phyloP scores from a whole-genome alignment of 53 echinoderm and acorn worm species.

The Temnopleurus reevesii region DNA sequence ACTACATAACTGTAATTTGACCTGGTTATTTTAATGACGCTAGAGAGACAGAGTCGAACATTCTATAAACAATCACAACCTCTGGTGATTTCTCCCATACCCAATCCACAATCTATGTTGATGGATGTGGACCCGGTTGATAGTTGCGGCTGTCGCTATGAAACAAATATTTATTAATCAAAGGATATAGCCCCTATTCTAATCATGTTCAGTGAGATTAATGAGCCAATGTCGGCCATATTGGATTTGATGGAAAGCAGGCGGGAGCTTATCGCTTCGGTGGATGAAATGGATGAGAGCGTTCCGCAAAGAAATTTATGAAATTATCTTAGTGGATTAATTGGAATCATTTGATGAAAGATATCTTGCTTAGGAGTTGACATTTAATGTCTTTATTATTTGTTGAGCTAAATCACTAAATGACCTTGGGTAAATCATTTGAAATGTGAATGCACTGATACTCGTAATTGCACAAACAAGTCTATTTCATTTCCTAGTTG shows the following conservation, averaged over 20 bases:
- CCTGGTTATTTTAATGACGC: neutral
- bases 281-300: neutral
- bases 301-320: neutral
- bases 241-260: neutral
- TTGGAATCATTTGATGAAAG: neutral
- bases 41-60: neutral
- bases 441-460: too few species aligned
- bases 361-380: neutral
- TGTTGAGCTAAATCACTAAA: too few species aligned
- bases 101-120: neutral
- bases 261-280: neutral
- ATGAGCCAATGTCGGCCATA: neutral
- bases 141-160: neutral
- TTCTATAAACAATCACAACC: neutral
- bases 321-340: neutral
- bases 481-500: too few species aligned
- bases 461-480: too few species aligned
- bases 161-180: conserved; percentile 30
- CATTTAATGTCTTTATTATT: neutral
- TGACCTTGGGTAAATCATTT: too few species aligned
- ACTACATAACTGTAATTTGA: neutral
- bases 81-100: neutral
- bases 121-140: neutral
- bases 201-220: conserved; percentile 3
- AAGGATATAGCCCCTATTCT: neutral